A percentile compares a stretch with the other conserved stretches of the same genome.
Conservation (phyloP, 2,797 vertebrate genomes). For the Paguma larvata region DNA sequence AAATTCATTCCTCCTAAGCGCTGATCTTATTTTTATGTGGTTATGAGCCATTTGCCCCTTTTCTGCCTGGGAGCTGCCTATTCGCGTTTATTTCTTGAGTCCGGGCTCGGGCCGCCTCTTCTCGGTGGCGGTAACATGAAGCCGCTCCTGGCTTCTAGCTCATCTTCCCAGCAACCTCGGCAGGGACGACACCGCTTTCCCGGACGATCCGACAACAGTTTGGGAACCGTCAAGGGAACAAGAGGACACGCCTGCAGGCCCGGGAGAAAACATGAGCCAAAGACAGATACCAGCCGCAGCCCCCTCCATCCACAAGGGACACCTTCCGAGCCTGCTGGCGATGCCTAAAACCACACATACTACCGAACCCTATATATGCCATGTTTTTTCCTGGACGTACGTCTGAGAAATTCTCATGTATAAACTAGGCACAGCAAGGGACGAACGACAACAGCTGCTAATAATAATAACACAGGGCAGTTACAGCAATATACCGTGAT, state of each 20-base stretch:
- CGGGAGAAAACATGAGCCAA: neutral
- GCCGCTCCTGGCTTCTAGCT: neutral
- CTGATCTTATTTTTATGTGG: neutral
- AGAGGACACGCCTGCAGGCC: neutral
- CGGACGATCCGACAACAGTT: neutral
- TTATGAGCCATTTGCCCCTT: neutral
- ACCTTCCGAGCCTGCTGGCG: neutral
- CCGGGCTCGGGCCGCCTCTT: neutral
- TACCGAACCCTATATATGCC: neutral
- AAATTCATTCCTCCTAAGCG: constrained; percentile 1
- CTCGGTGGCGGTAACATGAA: neutral
- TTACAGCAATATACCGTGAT: neutral
- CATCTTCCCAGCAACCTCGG: neutral
- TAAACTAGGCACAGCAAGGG: neutral
- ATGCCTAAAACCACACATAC: neutral
- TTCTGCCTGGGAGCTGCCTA: neutral
- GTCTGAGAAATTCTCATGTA: neutral
- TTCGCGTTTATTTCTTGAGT: neutral
- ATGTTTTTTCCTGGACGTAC: neutral
- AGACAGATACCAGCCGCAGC: neutral
- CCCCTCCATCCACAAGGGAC: neutral
- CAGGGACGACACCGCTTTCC: neutral
- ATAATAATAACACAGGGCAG: neutral
- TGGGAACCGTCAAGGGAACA: neutral
- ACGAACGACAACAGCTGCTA: neutral